A percentile compares a stretch with the other conserved stretches of the same genome.
These are phyloP conservation scores for Pseudorasbora parva DNA, from an alignment of 2,113 vertebrate species.

Conservation along the genomic window DNA sequence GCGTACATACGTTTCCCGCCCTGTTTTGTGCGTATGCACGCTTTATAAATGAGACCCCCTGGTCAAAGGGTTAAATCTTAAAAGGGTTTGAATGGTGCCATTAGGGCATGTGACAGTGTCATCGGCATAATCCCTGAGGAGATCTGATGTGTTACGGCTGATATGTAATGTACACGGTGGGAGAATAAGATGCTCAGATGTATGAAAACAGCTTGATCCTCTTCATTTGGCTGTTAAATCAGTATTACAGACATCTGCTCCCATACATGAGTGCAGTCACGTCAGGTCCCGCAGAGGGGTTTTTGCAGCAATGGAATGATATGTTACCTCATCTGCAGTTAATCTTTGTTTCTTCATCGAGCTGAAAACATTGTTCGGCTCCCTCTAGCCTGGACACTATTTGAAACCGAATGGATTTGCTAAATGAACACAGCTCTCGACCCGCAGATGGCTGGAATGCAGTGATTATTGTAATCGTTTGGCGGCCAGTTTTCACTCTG, in stretches of 20 bases:
- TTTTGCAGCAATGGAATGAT: conserved; percentile 17
- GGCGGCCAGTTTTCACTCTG: conserved; percentile 67
- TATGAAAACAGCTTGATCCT: conserved; percentile 72
- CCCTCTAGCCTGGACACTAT: conserved; percentile 33
- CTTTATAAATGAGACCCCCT: too few relatives aligned
- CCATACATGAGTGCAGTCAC: conserved; percentile 65
- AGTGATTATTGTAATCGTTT: conserved; percentile 73
- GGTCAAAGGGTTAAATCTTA: conserved; percentile 26
- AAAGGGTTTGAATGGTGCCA: conserved; percentile 2
- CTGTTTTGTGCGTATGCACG: too few relatives aligned
- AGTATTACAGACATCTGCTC: conserved; percentile 73
- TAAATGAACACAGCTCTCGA: conserved; percentile 48
- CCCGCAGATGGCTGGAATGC: conserved; percentile 61
- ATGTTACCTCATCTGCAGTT: conserved; percentile 14
- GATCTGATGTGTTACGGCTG: conserved; percentile 33
- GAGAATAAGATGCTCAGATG: conserved; percentile 22
- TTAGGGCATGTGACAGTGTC: conserved; percentile 15
- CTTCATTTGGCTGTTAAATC: conserved; percentile 54
- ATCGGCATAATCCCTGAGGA: conserved; percentile 29
- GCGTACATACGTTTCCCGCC: too few relatives aligned
- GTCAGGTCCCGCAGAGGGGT: conserved; percentile 64
- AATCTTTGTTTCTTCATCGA: not conserved
- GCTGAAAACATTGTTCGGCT: conserved; percentile 8
- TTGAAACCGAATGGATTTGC: conserved; percentile 56
- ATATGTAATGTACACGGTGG: conserved; percentile 25